These are phyloP conservation scores for Hapalemur alaotrensis DNA, from an alignment of 2,797 vertebrate species.

Conservation along the genomic window DNA sequence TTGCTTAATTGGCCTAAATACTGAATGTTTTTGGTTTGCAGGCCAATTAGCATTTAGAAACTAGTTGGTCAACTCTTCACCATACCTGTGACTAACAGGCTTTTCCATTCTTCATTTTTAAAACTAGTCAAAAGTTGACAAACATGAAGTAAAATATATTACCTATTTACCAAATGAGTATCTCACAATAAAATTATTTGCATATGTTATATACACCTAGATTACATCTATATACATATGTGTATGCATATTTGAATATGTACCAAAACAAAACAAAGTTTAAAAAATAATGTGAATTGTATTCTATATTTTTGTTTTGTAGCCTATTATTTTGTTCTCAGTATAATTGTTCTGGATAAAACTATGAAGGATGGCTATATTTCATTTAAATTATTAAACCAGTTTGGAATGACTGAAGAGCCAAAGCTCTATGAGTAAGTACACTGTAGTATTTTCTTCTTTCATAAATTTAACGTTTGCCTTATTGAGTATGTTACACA, in stretches of 20 bases:
- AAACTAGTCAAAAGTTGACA: slow-evolving; percentile 12
- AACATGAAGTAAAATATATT: background rate
- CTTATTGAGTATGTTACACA: background rate
- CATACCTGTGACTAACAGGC: background rate
- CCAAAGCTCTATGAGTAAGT: slow-evolving; percentile 81
- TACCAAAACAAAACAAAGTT: background rate
- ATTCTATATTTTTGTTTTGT: slow-evolving; percentile 61
- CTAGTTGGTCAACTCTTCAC: background rate
- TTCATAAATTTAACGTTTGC: background rate
- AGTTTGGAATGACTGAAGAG: slow-evolving; percentile 74
- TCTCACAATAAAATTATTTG: slow-evolving; percentile 3
- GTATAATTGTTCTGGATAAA: slow-evolving; percentile 81
- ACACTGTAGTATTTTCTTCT: slow-evolving; percentile 21
- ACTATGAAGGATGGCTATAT: slow-evolving; percentile 81
- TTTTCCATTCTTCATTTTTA: background rate
- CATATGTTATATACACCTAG: background rate
- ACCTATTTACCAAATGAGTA: slow-evolving; percentile 15
- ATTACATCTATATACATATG: background rate
- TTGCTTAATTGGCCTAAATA: background rate
- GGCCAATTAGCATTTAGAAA: background rate
- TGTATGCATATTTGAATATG: background rate
- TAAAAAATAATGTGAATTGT: background rate
- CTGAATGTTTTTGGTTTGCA: background rate
- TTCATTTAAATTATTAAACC: slow-evolving; percentile 82
- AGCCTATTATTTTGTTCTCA: slow-evolving; percentile 86